Evolutionary conservation across 2,888 invertebrate genomes (phyloP), one percentile per base, ranked within the genome.

Genomic region (Pachliopta kotzebuea): DNA sequence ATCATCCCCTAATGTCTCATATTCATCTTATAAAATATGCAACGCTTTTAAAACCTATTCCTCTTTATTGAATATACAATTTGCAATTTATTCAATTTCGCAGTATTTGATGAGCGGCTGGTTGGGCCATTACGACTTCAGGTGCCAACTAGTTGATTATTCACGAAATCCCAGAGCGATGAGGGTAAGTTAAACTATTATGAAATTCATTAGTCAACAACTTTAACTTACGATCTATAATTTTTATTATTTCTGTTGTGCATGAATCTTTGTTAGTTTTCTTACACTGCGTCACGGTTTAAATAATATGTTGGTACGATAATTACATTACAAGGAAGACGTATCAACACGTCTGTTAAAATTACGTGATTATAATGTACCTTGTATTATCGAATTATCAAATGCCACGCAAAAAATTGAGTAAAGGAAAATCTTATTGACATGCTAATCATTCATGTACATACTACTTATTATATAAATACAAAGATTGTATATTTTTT

Each of bases 121-220:
- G 97, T 94, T 95, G 89, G 94, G 94, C 70, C 94, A 95, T 63
- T 98, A 98, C 85, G 96, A 96, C 83, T 94, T 96, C 77, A 94
- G 93, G 68, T 98, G 97, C 85, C 96, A 98, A 86, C 96, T 97
- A n/a, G 96, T 98, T 56, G 97, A 98, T 84, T 97, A 96, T 77
- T 95, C 97, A 3, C 88, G 93, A 59, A 93, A 92, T 77, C 95
- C 96, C 1, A 85, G 93, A 77, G 97, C 96, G 17, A 83, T 97
- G 86, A 94, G 96, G 83, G 94, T 94, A 87, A 85, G 93, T 87
- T 68, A 18, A 18, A 42, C 17, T 23, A 55, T 26, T 49, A 7
- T 45, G n/a, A 45, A 24, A 42, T 42, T 14, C 18, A 17, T 42
- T 18, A 42, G 4, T 42, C 42, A 42, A 11, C 42, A n/a, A 1